Evolutionary conservation across 2,797 vertebrate species (phyloP).

Genomic region (Phylloscopus collybita): DNA sequence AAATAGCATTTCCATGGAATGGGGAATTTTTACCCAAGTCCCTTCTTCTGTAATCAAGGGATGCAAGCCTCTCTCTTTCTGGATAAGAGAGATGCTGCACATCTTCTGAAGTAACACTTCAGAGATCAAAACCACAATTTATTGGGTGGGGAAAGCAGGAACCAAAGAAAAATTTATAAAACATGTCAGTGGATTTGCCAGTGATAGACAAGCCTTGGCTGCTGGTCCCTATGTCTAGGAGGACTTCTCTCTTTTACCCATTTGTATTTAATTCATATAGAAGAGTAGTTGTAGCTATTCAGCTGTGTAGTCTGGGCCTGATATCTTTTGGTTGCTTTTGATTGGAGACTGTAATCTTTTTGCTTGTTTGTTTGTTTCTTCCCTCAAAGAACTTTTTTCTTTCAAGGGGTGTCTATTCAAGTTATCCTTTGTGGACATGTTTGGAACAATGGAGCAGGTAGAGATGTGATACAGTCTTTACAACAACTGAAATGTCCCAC

Average conservation of each 20-base stretch:
- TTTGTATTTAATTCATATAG: neutral
- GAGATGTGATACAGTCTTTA: neutral
- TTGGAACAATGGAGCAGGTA: neutral
- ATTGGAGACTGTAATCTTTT: neutral
- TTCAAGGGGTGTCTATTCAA: neutral
- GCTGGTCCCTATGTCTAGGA: neutral
- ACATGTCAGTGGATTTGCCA: neutral
- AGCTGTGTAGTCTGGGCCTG: neutral
- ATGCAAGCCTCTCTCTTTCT: neutral
- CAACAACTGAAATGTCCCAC: neutral
- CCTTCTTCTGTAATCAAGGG: neutral
- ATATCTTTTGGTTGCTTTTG: neutral
- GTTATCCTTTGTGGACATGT: neutral
- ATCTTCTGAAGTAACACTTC: neutral
- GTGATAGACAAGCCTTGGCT: neutral
- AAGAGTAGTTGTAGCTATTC: neutral
- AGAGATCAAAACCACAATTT: neutral
- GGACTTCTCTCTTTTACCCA: neutral
- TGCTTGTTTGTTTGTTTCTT: no score
- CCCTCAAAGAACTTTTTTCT: neutral
- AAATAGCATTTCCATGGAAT: neutral
- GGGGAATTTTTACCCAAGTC: neutral
- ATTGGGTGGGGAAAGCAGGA: neutral
- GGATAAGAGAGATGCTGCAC: neutral
- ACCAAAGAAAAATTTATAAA: neutral